Evolutionary conservation across 2,797 vertebrate species (phyloP).

Genomic region (Chelonia mydas): DNA sequence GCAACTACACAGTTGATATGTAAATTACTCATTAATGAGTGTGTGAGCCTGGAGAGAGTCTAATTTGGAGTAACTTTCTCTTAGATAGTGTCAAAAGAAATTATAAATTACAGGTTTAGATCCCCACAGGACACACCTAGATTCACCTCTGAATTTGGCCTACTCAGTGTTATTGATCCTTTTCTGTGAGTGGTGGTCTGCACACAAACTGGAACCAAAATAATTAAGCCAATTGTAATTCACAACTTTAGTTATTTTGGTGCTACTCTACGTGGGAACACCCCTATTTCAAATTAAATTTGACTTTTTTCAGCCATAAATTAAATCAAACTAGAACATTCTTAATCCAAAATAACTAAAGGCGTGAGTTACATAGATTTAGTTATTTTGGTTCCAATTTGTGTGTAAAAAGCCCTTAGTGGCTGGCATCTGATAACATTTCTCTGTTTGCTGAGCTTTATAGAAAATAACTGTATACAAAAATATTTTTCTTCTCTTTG

Average conservation of each 20-base stretch:
- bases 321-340: background rate
- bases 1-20: background rate
- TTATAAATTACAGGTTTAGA: background rate
- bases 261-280: background rate
- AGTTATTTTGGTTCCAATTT: background rate
- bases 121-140: background rate
- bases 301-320: background rate
- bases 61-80: background rate
- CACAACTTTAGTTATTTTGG: background rate
- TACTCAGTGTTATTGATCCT: background rate
- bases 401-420: background rate
- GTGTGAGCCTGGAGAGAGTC: background rate
- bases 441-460: background rate
- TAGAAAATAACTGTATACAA: background rate
- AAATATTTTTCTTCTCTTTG: background rate
- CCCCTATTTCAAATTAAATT: background rate
- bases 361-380: accelerated
- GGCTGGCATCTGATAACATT: background rate
- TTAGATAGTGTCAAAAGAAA: too few species aligned
- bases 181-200: background rate
- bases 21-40: background rate
- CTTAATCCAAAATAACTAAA: background rate
- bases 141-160: background rate
- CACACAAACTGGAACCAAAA: background rate
- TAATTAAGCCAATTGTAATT: background rate